Percentiles rank a stretch among this genome's conserved stretches.
phyloP scores from a whole-genome alignment of 2,888 invertebrate genomes.

The Eurytoma californica region DNA sequence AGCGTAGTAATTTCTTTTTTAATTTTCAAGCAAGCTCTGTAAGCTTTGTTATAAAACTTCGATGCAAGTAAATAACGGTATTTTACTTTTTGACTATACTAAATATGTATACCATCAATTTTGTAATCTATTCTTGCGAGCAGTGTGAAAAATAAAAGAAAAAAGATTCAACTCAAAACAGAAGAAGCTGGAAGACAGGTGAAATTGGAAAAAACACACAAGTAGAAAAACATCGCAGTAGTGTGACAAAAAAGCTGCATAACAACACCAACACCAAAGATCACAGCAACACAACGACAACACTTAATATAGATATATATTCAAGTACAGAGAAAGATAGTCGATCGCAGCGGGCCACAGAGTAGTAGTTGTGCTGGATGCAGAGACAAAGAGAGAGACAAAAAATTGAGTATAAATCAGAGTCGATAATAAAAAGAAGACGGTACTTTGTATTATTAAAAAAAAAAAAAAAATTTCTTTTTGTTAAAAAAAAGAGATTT shows the following conservation, averaged over 20 bases:
- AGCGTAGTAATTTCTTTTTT: no score
- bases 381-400: conserved; percentile 56
- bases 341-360: conserved; percentile 57
- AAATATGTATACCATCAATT: no score
- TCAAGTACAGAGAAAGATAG: conserved; percentile 64
- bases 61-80: no score
- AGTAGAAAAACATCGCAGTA: background rate
- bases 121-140: background rate
- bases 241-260: background rate
- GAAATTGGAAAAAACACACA: background rate
- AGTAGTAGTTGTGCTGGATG: conserved; percentile 57
- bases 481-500: conserved; percentile 29
- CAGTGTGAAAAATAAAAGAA: background rate
- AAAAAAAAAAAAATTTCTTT: background rate
- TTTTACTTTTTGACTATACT: no score
- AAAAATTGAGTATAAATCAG: conserved; percentile 34
- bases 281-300: conserved; percentile 37
- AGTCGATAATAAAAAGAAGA: conserved; percentile 9
- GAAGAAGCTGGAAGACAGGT: background rate
- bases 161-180: background rate
- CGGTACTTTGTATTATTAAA: background rate
- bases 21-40: no score
- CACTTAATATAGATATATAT: conserved; percentile 28
- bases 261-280: conserved; percentile 14
- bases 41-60: no score